Evolutionary conservation across 2,888 invertebrate species (phyloP).

Genomic region (Pandemis cinnamomeana): DNA sequence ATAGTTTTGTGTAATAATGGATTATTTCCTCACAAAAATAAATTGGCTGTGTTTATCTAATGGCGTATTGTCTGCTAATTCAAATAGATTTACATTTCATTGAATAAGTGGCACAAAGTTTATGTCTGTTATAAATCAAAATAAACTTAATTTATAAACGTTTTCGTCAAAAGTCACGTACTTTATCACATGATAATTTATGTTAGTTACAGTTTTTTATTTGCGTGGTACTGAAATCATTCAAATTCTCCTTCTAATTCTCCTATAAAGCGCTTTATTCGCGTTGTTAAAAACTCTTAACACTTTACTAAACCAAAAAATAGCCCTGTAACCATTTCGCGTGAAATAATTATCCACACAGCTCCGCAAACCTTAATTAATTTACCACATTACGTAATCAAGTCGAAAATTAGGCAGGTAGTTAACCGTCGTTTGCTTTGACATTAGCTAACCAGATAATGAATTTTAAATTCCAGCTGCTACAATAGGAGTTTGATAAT

Average conservation of each 20-base stretch:
- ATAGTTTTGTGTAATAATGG: too few species aligned
- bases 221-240: too few species aligned
- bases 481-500: constrained; percentile 39
- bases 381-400: constrained; percentile 36
- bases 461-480: constrained; percentile 31
- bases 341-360: constrained; percentile 36
- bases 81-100: neutral
- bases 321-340: constrained; percentile 13
- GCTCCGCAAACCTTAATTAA: constrained; percentile 33
- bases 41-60: neutral
- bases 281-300: neutral
- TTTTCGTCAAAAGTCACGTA: too few species aligned
- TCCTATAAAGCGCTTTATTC: neutral
- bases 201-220: too few species aligned
- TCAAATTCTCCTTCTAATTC: too few species aligned
- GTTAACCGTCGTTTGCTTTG: constrained; percentile 38
- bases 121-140: neutral
- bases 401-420: constrained; percentile 38
- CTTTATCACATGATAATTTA: too few species aligned
- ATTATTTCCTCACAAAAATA: neutral
- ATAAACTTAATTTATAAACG: too few species aligned
- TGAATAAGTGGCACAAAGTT: neutral
- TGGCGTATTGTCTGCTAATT: neutral
- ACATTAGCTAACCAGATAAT: constrained; percentile 38
- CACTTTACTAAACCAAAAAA: constrained; percentile 4